phyloP scores from a whole-genome alignment of 2,113 vertebrate genomes.

The Potamarius usumacintae region DNA sequence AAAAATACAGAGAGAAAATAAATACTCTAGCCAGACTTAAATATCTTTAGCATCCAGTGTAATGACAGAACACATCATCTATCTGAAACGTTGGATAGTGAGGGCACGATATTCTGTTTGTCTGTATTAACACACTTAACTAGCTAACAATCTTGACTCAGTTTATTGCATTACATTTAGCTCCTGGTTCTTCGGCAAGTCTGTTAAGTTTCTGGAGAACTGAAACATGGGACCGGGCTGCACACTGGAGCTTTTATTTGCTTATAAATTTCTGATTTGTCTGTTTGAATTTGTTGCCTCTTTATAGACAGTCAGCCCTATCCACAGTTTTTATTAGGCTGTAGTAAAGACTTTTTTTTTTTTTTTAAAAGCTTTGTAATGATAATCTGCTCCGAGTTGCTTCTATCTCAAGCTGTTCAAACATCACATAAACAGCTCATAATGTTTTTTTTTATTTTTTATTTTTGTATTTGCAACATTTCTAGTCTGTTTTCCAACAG shows the following conservation, averaged over 20 bases:
- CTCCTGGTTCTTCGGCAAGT: neutral
- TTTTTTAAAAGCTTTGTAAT: neutral
- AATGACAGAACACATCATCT: neutral
- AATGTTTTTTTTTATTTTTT: neutral
- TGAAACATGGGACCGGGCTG: neutral
- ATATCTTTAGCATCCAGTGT: neutral
- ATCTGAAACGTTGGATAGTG: neutral
- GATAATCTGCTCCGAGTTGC: neutral
- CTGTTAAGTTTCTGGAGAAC: neutral
- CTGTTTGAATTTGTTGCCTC: conserved; percentile 28
- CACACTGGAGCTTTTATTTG: neutral
- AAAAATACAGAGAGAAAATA: neutral
- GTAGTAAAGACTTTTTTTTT: neutral
- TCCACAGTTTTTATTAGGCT: neutral
- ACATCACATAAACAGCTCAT: conserved; percentile 10
- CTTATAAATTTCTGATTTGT: neutral
- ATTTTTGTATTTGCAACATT: neutral
- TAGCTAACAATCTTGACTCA: neutral
- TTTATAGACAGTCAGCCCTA: neutral
- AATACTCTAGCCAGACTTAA: neutral
- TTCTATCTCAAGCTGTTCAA: conserved; percentile 18
- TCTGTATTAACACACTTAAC: neutral
- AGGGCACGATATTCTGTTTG: neutral
- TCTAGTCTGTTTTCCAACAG: neutral
- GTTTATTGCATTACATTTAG: neutral